Base-by-base conservation (phyloP, 2,888 invertebrate species). In the Cryptus armator region DNA sequence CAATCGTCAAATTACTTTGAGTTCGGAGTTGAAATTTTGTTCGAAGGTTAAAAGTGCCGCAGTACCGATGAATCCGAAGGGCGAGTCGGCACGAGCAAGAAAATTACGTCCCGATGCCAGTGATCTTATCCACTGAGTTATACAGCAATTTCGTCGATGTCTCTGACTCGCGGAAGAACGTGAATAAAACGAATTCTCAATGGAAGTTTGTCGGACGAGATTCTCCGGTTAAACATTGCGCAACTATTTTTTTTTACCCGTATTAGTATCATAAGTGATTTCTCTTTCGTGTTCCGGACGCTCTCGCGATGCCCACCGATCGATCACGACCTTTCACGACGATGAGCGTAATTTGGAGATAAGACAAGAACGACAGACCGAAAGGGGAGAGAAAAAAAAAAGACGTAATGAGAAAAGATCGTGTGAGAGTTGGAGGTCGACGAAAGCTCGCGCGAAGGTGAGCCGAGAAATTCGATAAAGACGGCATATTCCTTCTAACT, bases 31-130 rank as follows among this genome's bases (percentile, higher is more conserved):
- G 74, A 48, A 68, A 75, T 74, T 78, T 74, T 32, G n/a, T 56
- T 82, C 79, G 76, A 85, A 85, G 85, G 85, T 43, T 79, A 75
- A 75, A 71, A 81, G 53, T 82, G 78, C 78, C 78, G 85, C 85
- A 84, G 74, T 77, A 77, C 59, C 48, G 64, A 46, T 46, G 48
- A 56, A 75, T 70, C 78, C 70, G 81, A 81, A 85, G 74, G 56
- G 70, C 64, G 37, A 46, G 19, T 44, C 37, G 37, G 46, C 51
- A 75, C 51, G 67, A 62, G 74, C 29, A 37, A 51, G 59, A 81
- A 19, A 48, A 37, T 37, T 19, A 19, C 56, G 56, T 56, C 24
- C 19, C 56, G 19, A 10, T 56, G 56, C 56, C 56, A 56, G 56
- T 56, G 24, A 56, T 24, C 24, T 37, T 24, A 24, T 56, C 56